Base-by-base conservation (phyloP, 2,888 invertebrate species). In the Chironomus riparius region DNA sequence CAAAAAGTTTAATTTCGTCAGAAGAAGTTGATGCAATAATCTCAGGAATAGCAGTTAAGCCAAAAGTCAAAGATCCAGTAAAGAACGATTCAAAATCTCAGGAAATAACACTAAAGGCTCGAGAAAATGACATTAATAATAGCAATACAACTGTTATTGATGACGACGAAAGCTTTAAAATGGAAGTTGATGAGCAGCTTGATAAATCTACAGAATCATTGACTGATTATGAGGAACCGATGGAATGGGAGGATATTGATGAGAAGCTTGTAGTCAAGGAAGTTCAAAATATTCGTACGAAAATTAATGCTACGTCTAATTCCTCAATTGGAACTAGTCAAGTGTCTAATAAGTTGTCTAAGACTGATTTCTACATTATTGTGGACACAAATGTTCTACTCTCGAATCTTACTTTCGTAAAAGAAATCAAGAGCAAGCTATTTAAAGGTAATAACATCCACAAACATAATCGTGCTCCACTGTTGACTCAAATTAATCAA, bases 301-400 rank as follows among this genome's bases (percentile, higher is more conserved):
- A 12, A 47, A 21, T 3, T 38, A 2, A 38, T 3, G 28, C 21
- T 47, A n/a, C n/a, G n/a, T 22, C 21, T 1, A 28, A 2, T 13
- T 13, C n/a, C 28, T 24, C n/a, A 47, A 5, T 70, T 24, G 62
- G 24, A 48, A 5, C 56, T 10, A n/a, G 12, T 24, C 47, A 5
- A 77, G 21, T 5, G 75, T 76, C 13, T 2, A 38, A 68, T 38
- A 21, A 24, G n/a, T 3, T 12, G 18, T 13, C 10, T 15, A 18
- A 47, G 77, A 77, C 81, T 78, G 78, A 79, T 74, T 81, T 80
- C 78, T 82, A 85, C 77, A 82, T 87, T 77, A 82, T 87, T 21
- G 81, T 85, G 5, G 87, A 87, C 77, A 87, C 87, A 72, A 87
- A 87, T 80, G 83, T 87, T 1, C 82, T 87, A 38, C 79, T 87